A percentile compares a stretch with the other conserved stretches of the same genome.
phyloP scores from a whole-genome alignment of 2,113 vertebrate genomes.

The Andinoacara biseriatus region DNA sequence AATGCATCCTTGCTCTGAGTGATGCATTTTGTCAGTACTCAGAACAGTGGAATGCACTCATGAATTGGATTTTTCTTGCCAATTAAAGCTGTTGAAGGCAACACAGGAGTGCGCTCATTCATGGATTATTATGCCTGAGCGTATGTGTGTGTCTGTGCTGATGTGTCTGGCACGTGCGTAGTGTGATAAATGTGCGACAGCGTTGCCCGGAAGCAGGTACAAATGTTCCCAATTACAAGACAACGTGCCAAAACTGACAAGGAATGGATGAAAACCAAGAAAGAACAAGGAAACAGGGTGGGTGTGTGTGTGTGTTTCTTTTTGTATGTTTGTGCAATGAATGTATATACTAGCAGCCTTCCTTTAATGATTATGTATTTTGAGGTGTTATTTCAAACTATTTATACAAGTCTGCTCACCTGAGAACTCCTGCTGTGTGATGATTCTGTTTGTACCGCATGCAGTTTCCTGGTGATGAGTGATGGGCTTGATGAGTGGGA shows the following conservation, averaged over 20 bases:
- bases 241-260: conserved; percentile 26
- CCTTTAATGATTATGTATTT: conserved; percentile 21
- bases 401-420: neutral
- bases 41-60: neutral
- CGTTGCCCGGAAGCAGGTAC: conserved; percentile 10
- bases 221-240: conserved; percentile 52
- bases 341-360: neutral
- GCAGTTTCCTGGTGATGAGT: neutral
- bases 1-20: conserved; percentile 26
- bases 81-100: conserved; percentile 43
- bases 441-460: neutral
- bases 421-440: neutral
- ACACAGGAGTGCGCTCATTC: conserved; percentile 11
- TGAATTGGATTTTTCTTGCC: conserved; percentile 19
- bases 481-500: conserved; percentile 5
- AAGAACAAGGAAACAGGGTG: neutral
- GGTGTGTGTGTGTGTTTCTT: neutral
- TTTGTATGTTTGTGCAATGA: neutral
- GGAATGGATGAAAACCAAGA: neutral
- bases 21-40: conserved; percentile 6
- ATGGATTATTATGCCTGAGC: conserved; percentile 11
- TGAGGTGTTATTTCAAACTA: conserved; percentile 1
- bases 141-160: neutral
- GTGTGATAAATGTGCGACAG: conserved; percentile 16
- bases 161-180: neutral